Evolutionary conservation across 1,140 invertebrate genomes (phyloP), one percentile per base, ranked within the genome.

Genomic region (Formica exsecta): DNA sequence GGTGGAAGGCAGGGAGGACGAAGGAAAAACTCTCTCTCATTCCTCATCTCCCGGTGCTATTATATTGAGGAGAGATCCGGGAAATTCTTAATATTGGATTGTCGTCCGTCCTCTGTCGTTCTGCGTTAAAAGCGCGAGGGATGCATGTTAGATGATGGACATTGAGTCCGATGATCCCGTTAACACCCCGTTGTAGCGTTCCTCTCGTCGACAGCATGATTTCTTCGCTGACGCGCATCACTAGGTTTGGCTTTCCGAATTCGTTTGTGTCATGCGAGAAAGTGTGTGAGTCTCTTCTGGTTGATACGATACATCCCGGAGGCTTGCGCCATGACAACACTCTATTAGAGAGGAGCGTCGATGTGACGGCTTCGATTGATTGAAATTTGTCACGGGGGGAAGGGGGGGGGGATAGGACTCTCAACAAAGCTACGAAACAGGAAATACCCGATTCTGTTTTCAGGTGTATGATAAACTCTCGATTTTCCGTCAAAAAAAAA

Each of bases 301-400:
- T 41, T 22, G 76, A 70, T 36, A 41, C 11, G 16, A 59, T 36
- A 70, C 66, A n/a, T 81, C 54, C 48, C 66, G 54, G 79, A 83
- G 38, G 79, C 25, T 71, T 81, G 51, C 38, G 36, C 48, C 54
- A 51, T 83, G 66, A 73, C 25, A 22, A 83, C 51, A 48, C 25
- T 73, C 25, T 22, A 36, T 13, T 83, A 41, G 36, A 22, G 7
- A 73, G 66, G 19, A 16, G 8, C 44, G 29, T 38, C n/a, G 29
- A 51, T 79, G 38, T 36, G 3, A 25, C 44, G 25, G 54, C 38
- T 74, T 83, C 54, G 68, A 83, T 70, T 73, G 68, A 83, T 48
- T 38, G 68, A 61, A 61, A 25, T 61, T 73, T 16, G 51, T 68
- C 16, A 13, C 38, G 54, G 61, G 13, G 38, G 70, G 54, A 38